A percentile compares a stretch with the other conserved stretches of the same genome.
These are phyloP conservation scores for Acinonyx jubatus DNA, from an alignment of 2,113 vertebrate genomes.

Conservation along the genomic window DNA sequence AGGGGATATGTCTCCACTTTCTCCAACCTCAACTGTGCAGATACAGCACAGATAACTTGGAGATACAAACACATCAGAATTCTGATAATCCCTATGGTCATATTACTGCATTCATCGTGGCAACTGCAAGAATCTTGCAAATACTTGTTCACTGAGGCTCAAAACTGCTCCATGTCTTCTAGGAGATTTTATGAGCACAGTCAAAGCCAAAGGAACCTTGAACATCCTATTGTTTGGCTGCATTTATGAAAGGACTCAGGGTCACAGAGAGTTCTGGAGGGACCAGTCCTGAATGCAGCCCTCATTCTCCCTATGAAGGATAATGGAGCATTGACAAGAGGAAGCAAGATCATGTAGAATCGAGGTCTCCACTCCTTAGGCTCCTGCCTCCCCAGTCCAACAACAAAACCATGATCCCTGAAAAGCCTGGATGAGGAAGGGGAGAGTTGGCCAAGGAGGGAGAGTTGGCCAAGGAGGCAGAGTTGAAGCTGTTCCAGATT, in stretches of 20 bases:
- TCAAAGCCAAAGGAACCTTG: not conserved
- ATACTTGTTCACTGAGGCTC: constrained; percentile 51
- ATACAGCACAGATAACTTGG: not conserved
- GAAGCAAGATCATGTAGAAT: not conserved
- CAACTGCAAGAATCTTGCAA: constrained; percentile 14
- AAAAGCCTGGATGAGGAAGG: not conserved
- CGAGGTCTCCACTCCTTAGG: not conserved
- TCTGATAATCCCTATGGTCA: not conserved
- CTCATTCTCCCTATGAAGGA: not conserved
- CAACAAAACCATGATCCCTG: not conserved
- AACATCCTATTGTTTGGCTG: not conserved
- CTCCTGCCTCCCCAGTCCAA: not conserved
- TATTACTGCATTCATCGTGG: constrained; percentile 7
- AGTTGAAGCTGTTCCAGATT: not conserved
- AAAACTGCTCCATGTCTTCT: constrained; percentile 44
- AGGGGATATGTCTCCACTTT: not conserved
- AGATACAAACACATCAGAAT: not conserved
- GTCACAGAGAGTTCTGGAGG: not conserved
- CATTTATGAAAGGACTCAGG: not conserved
- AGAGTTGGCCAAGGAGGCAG: not conserved
- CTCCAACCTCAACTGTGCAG: not conserved
- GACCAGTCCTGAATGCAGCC: not conserved
- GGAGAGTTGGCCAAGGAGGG: not conserved
- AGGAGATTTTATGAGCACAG: constrained; percentile 31
- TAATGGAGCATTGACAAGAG: not conserved